Evolutionary conservation across 2,113 vertebrate species (phyloP), one percentile per base, ranked within the genome.

Genomic region (Columba janthina): DNA sequence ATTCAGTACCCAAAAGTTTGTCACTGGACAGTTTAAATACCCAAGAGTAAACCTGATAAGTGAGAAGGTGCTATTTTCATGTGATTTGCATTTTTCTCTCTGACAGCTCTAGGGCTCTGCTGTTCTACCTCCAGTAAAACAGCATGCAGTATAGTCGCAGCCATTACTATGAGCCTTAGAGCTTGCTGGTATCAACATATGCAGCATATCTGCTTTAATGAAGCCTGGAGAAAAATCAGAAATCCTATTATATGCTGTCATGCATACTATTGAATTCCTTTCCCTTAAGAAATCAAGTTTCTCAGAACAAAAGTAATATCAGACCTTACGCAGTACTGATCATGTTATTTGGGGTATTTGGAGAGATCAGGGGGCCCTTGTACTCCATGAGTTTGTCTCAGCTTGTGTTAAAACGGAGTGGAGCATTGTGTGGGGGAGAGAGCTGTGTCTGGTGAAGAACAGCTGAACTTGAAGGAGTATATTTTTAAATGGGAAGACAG

Each of bases 401-500:
- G 26, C 60, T 78, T 29, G 67, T 34, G 36, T 77, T 88, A 22
- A 5, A 67, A 53, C 1, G 31, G 56, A n/a, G 66, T 17, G 71
- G 58, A 32, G 61, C 40, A 32, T 57, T n/a, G 25, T n/a, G 25
- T 15, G 34, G 3, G 44, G 42, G 40, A 65, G 62, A 58, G 85
- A 19, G 11, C n/a, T 29, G 11, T 42, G 34, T 16, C 66, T 58
- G 61, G 38, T n/a, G 48, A 91, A 70, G 26, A 96, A 60, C 71
- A 82, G 51, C 66, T 79, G 85, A 93, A 89, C 92, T 92, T 84
- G 2, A 76, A 50, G 88, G 36, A 29, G 67, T 69, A 0, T 85
- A 85, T 96, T 94, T 94, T 94, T 67, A 82, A 38, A 60, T 67
- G 71, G 73, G 79, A 95, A 85, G 67, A 83, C 76, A 90, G 93